Conservation (phyloP, 2,888 invertebrate species). For the Chaetogeoica ovagalla region DNA sequence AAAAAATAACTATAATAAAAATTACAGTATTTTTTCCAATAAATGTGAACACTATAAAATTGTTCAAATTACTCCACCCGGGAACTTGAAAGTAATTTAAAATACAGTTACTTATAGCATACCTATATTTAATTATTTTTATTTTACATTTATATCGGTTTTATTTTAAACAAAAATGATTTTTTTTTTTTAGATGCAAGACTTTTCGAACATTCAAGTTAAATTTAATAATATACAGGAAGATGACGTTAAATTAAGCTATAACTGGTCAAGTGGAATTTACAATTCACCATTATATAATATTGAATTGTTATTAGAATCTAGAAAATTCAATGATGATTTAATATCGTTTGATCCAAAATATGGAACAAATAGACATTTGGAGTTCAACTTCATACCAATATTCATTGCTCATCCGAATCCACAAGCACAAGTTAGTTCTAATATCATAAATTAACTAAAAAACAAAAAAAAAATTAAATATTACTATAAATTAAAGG, state of each 20-base stretch:
- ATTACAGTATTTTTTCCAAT: background rate
- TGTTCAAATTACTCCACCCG: constrained; percentile 3
- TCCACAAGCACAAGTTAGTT: constrained; percentile 47
- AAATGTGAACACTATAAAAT: constrained; percentile 28
- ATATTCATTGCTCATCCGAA: constrained; percentile 38
- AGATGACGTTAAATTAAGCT: constrained; percentile 4
- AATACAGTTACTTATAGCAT: background rate
- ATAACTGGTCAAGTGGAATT: constrained; percentile 12
- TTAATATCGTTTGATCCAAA: constrained; percentile 35
- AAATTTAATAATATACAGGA: constrained; percentile 1
- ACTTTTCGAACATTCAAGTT: constrained; percentile 24
- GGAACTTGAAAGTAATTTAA: constrained; percentile 27
- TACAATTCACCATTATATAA: background rate
- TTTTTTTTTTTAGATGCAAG: constrained; percentile 14
- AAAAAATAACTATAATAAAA: background rate
- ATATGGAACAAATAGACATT: constrained; percentile 23
- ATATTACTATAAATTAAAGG: constrained; percentile 12
- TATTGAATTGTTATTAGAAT: constrained; percentile 10
- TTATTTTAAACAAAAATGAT: background rate
- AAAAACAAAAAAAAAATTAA: background rate
- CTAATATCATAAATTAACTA: background rate
- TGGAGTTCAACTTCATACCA: constrained; percentile 40
- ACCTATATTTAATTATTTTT: background rate
- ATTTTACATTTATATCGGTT: background rate
- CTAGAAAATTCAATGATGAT: background rate